A percentile compares a stretch with the other conserved stretches of the same genome.
Evolutionary conservation across 2,888 invertebrate species (phyloP).

Genomic region (Sepioteuthis lessoniana): DNA sequence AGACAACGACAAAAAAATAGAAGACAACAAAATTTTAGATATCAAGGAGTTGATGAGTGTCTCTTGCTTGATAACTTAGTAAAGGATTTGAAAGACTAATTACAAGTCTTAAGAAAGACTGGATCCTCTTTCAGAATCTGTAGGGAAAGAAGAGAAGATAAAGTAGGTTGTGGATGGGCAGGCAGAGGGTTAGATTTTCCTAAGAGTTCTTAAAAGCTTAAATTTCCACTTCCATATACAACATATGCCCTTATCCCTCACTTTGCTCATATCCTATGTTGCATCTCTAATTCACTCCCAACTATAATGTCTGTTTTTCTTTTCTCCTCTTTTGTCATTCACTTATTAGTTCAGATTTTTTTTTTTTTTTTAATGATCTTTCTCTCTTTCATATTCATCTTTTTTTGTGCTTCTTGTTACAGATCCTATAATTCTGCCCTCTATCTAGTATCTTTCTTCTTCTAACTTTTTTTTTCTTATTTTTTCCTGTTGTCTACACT

Average conservation of each 20-base stretch:
- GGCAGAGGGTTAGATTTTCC: background rate
- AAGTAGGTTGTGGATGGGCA: background rate
- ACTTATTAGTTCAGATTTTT: no score
- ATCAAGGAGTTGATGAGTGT: background rate
- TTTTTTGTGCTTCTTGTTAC: no score
- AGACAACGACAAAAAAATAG: background rate
- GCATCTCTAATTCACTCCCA: no score
- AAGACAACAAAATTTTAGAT: background rate
- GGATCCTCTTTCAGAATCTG: background rate
- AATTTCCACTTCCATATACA: background rate
- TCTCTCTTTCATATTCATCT: no score
- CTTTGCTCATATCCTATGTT: background rate
- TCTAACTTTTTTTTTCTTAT: no score
- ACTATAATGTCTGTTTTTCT: no score
- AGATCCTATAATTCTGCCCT: no score
- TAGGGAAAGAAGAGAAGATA: background rate
- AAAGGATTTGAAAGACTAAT: background rate
- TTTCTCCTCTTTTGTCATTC: no score
- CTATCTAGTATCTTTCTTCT: no score
- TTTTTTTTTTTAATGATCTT: no score
- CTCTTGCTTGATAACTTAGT: background rate
- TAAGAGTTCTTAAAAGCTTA: background rate
- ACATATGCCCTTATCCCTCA: background rate
- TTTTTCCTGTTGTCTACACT: no score
- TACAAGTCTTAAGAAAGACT: background rate